A percentile compares a stretch with the other conserved stretches of the same genome.
Evolutionary conservation across 2,888 invertebrate genomes (phyloP).

Genomic region (Thysanoteuthis rhombus): DNA sequence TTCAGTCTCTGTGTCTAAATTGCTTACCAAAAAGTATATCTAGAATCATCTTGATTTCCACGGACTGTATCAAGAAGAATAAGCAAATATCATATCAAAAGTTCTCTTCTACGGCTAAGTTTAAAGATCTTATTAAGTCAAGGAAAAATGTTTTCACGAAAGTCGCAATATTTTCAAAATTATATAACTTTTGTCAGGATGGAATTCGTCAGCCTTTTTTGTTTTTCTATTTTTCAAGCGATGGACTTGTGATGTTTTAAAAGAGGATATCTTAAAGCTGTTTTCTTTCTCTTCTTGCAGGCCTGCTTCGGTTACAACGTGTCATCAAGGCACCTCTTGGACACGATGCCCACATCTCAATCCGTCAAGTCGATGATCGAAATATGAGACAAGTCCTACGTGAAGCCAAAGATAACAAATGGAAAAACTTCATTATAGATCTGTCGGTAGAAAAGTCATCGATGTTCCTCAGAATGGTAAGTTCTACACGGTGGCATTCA

Average conservation of each 20-base stretch:
- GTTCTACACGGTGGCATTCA: conserved; percentile 55
- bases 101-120: no score
- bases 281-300: conserved; percentile 67
- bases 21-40: no score
- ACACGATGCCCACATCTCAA: conserved; percentile 76
- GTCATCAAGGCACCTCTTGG: conserved; percentile 77
- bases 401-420: conserved; percentile 86
- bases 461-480: conserved; percentile 86
- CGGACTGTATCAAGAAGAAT: no score
- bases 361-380: conserved; percentile 74
- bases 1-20: no score
- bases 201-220: no score
- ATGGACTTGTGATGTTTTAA: not conserved
- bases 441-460: conserved; percentile 81
- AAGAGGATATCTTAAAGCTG: not conserved
- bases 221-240: no score
- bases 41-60: no score
- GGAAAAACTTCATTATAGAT: conserved; percentile 88
- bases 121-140: no score
- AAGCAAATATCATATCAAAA: no score
- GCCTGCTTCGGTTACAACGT: conserved; percentile 78
- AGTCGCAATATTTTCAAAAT: no score
- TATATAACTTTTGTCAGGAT: no score
- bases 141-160: no score
- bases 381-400: conserved; percentile 76